Conservation (phyloP, 2,797 vertebrate genomes). For the Rhinoraja longicauda region DNA sequence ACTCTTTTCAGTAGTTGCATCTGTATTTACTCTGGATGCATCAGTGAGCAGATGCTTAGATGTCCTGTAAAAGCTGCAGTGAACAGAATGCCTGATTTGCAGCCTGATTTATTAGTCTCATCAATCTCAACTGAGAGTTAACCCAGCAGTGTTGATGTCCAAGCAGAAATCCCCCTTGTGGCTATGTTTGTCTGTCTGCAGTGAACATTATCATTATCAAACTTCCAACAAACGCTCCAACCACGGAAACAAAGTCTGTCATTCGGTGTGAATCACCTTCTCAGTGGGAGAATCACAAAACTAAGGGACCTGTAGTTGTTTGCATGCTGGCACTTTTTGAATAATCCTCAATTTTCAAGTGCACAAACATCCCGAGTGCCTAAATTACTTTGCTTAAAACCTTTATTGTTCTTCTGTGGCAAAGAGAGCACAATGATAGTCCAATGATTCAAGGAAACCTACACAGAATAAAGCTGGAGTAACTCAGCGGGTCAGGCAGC, state of each 20-base stretch:
- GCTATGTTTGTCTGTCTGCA: not conserved
- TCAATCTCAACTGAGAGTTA: conserved; percentile 50
- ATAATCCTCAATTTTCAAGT: conserved; percentile 21
- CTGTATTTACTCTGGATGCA: conserved; percentile 46
- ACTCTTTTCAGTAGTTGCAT: conserved; percentile 45
- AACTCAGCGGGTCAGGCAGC: no score
- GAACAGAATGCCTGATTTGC: conserved; percentile 44
- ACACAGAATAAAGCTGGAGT: not conserved
- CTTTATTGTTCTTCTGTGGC: not conserved
- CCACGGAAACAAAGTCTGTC: not conserved
- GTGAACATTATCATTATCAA: not conserved
- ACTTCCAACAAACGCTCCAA: not conserved
- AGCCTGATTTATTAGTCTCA: conserved; percentile 47
- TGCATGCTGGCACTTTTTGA: not conserved
- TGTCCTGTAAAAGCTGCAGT: conserved; percentile 50
- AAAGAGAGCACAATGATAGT: not conserved
- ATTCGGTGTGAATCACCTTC: not conserved
- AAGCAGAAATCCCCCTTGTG: not conserved
- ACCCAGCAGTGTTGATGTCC: conserved; percentile 40
- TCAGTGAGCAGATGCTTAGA: conserved; percentile 52
- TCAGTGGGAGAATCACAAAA: not conserved
- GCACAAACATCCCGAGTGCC: not conserved
- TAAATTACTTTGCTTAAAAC: not conserved
- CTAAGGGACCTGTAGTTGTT: not conserved
- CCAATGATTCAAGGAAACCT: not conserved